phyloP scores from a whole-genome alignment of 2,888 invertebrate species.

The Anarsia innoxiella region DNA sequence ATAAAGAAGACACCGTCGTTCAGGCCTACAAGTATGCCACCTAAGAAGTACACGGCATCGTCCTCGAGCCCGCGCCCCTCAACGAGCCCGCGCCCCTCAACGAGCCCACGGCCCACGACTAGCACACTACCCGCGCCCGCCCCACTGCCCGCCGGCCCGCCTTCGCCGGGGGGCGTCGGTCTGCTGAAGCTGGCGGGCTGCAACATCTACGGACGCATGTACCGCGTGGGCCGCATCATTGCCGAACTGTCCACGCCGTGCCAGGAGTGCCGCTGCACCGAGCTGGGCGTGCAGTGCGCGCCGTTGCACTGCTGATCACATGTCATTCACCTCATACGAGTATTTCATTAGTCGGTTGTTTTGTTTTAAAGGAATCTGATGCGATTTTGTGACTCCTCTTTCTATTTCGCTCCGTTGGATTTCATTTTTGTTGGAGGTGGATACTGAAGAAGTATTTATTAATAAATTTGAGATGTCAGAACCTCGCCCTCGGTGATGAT shows the following conservation, averaged over 20 bases:
- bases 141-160: neutral
- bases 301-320: conserved; percentile 71
- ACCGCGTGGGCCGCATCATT: conserved; percentile 87
- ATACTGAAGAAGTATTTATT: too few species aligned
- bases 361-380: too few species aligned
- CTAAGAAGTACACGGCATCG: too few species aligned
- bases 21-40: conserved; percentile 22
- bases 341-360: too few species aligned
- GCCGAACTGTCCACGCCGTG: conserved; percentile 88
- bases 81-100: conserved; percentile 22
- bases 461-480: too few species aligned
- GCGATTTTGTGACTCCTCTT: too few species aligned
- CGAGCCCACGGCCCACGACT: conserved; percentile 17
- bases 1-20: conserved; percentile 41
- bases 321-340: too few species aligned
- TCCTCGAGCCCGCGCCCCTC: conserved; percentile 13
- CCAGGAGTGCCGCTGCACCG: conserved; percentile 89
- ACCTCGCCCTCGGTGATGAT: too few species aligned
- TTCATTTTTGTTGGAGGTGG: too few species aligned
- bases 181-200: conserved; percentile 88
- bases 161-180: conserved; percentile 29
- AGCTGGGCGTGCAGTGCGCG: conserved; percentile 88
- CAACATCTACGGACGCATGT: conserved; percentile 93
- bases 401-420: too few species aligned
- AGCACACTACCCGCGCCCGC: too few species aligned